A percentile compares a stretch with the other conserved stretches of the same genome.
Evolutionary conservation across 2,113 vertebrate genomes (phyloP).

Genomic region (Silurus glanis): DNA sequence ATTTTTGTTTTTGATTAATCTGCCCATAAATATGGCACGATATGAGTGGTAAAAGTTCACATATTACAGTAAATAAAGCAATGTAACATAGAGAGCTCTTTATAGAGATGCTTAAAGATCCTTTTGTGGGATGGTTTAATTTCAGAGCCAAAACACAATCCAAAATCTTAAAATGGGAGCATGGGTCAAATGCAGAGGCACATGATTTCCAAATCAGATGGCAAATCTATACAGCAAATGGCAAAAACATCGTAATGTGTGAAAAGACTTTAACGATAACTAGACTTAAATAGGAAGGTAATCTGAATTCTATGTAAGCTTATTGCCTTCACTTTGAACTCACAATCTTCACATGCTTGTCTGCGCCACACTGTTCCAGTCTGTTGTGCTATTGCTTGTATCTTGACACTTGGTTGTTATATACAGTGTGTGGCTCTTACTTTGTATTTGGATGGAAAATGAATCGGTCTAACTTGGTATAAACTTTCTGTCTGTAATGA

Average conservation of each 20-base stretch:
- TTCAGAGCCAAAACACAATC: not conserved
- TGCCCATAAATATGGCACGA: not conserved
- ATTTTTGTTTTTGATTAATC: not conserved
- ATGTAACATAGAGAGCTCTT: not conserved
- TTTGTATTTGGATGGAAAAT: slow-evolving; percentile 40
- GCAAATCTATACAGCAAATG: not conserved
- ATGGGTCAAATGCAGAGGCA: not conserved
- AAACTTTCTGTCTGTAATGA: slow-evolving; percentile 48
- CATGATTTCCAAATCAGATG: not conserved
- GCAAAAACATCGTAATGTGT: not conserved
- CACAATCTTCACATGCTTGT: not conserved
- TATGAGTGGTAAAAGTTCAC: slow-evolving; percentile 5
- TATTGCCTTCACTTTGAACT: not conserved
- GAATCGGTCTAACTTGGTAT: slow-evolving; percentile 53
- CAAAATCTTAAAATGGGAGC: not conserved
- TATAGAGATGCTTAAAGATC: not conserved
- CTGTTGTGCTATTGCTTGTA: slow-evolving; percentile 27
- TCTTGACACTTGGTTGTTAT: slow-evolving; percentile 32
- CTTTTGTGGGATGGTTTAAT: not conserved
- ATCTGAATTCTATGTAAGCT: no score
- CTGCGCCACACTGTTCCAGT: not conserved
- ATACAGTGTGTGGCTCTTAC: slow-evolving; percentile 15
- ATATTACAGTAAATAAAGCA: not conserved
- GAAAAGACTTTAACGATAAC: not conserved
- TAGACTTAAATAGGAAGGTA: not conserved